Percentiles rank a stretch among this genome's conserved stretches.
Evolutionary conservation across 2,888 invertebrate genomes (phyloP).

Genomic region (Alviniconcha strummeri): DNA sequence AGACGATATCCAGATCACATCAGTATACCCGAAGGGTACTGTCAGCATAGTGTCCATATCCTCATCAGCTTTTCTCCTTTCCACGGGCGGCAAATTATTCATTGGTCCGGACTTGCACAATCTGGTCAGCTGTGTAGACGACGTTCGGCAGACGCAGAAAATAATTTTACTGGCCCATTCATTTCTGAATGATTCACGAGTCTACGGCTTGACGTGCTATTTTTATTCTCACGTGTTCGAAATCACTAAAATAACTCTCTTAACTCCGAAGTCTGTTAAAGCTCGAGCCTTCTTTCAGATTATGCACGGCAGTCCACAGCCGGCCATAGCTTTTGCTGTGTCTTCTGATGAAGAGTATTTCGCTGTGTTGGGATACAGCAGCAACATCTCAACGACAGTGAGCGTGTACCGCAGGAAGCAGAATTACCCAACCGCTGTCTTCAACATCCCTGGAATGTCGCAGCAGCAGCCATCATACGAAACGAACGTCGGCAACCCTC

Average conservation of each 20-base stretch:
- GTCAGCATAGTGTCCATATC: background rate
- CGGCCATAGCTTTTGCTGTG: conserved; percentile 1
- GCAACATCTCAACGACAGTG: background rate
- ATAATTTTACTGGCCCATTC: too few relatives aligned
- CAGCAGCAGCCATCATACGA: too few relatives aligned
- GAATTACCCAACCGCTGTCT: background rate
- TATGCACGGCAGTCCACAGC: background rate
- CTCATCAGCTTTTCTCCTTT: background rate
- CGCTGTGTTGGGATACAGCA: background rate
- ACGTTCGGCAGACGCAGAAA: too few relatives aligned
- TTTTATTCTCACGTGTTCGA: conserved; percentile 5
- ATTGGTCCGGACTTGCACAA: background rate
- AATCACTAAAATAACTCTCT: background rate
- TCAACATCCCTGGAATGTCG: background rate
- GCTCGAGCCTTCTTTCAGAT: background rate
- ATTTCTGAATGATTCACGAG: too few relatives aligned
- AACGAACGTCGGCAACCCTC: too few relatives aligned
- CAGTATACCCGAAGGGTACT: too few relatives aligned
- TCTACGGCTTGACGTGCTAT: background rate
- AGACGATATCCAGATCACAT: too few relatives aligned
- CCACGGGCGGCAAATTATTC: background rate
- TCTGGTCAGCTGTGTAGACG: background rate
- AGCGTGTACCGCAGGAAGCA: background rate
- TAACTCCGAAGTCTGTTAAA: background rate
- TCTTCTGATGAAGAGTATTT: background rate